These are phyloP conservation scores for Enteromius unitaeniatus DNA, from an alignment of 2,797 vertebrate genomes.

Conservation along the genomic window DNA sequence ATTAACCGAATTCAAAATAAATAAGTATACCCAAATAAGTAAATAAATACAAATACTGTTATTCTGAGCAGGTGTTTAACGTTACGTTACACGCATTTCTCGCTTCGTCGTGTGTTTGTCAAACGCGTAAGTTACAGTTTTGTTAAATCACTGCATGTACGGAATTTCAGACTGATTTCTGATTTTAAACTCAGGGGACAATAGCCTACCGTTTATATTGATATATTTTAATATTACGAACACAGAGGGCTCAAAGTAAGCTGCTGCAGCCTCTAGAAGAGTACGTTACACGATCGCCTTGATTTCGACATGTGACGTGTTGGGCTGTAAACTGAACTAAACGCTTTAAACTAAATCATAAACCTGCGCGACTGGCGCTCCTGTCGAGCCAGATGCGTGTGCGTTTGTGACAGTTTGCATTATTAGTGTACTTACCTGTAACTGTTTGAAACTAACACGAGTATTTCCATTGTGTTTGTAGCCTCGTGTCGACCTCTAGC, in stretches of 20 bases:
- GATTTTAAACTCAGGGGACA: not conserved
- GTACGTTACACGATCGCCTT: not conserved
- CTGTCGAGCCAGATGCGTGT: not conserved
- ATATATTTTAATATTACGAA: not conserved
- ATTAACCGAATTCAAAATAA: not conserved
- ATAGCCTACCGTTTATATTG: not conserved
- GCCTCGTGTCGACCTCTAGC: not conserved
- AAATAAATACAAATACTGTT: not conserved
- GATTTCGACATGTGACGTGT: not conserved
- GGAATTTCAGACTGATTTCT: not conserved
- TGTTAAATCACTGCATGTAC: not conserved
- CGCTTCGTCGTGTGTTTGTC: not conserved
- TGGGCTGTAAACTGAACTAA: not conserved
- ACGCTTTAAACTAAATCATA: not conserved
- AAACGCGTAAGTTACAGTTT: not conserved
- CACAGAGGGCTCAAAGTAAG: not conserved
- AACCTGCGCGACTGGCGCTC: not conserved
- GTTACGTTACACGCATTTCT: not conserved
- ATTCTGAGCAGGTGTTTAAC: not conserved
- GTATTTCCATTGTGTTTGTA: not conserved
- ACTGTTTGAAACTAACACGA: not conserved
- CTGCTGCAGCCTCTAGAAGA: not conserved
- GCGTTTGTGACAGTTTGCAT: not conserved
- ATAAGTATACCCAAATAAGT: not conserved
- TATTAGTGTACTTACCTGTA: not conserved